Base-by-base conservation (phyloP, 2,797 vertebrate genomes). In the Myotis daubentonii region DNA sequence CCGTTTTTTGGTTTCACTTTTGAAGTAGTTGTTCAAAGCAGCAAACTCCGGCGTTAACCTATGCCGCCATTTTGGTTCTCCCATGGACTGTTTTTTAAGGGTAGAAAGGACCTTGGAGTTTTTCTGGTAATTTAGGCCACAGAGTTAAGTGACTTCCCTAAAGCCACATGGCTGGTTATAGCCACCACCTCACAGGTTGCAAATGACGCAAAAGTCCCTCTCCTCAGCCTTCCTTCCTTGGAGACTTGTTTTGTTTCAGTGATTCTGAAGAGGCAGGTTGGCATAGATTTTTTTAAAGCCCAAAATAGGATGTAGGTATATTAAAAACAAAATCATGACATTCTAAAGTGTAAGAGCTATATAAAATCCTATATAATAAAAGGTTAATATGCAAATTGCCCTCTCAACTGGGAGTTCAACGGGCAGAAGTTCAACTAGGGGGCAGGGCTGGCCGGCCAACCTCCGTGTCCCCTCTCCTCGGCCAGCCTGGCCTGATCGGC, bases 281-380 rank as follows among this genome's bases (percentile, higher is more conserved):
- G 30, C n/a, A 53, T 60, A 28, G 7, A 23, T 80, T 76, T 65
- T 91, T 71, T 76, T 51, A 62, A 96, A 94, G 84, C 16, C 55
- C 9, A 15, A 92, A 75, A 41, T 51, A 62, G 19, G 6, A 6
- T 91, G n/a, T 79, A 38, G 25, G 47, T 33, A 55, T 80, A 53
- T 6, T 53, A 38, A 93, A 70, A 51, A 65, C 4, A 15, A 72
- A 41, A 30, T 72, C 13, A 66, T 71, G 62, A 51, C n/a, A 60
- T 82, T 70, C 38, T 85, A 55, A 90, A 74, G 87, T 70, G 3
- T 33, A 60, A 80, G 30, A 44, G 25, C 36, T 71, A 4, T 28
- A 71, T 53, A 92, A 80, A 75, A 60, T 60, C 25, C 12, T 60
- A 60, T 60, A 28, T 13, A 60, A 60, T 60, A 28, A 28, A 60